A percentile compares a stretch with the other conserved stretches of the same genome.
Conservation (phyloP, 2,113 vertebrate species). For the Nanorana parkeri region DNA sequence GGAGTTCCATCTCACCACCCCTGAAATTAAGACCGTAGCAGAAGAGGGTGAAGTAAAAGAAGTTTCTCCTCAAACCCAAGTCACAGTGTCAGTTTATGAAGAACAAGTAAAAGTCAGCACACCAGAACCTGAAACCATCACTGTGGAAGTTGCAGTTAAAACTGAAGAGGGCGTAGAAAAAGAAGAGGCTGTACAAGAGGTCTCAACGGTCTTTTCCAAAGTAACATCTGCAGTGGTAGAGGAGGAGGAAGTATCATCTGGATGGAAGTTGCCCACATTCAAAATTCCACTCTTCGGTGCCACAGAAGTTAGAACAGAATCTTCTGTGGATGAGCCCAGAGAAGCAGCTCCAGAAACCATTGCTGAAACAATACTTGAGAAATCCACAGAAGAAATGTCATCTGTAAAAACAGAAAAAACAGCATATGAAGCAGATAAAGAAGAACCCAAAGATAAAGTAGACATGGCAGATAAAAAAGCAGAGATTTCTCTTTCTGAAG, state of each 20-base stretch:
- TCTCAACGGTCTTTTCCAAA: neutral
- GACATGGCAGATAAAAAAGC: neutral
- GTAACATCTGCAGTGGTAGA: neutral
- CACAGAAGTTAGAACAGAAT: neutral
- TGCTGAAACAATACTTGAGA: neutral
- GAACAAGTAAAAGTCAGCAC: neutral
- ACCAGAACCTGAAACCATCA: neutral
- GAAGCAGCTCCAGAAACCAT: neutral
- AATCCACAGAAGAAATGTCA: neutral
- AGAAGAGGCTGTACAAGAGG: neutral
- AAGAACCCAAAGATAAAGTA: neutral
- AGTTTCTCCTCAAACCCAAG: neutral
- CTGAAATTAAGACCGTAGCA: neutral
- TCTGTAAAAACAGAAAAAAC: too few relatives aligned
- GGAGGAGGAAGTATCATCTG: neutral
- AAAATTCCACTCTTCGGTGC: neutral
- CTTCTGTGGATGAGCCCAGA: neutral
- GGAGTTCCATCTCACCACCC: neutral
- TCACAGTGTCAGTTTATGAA: neutral
- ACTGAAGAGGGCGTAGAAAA: neutral
- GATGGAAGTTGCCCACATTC: neutral
- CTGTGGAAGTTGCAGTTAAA: neutral
- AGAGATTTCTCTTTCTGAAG: neutral
- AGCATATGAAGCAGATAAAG: too few relatives aligned
- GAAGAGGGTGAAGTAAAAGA: neutral